These are phyloP conservation scores for Semicossyphus pulcher DNA, from an alignment of 2,113 vertebrate genomes.

Conservation along the genomic window DNA sequence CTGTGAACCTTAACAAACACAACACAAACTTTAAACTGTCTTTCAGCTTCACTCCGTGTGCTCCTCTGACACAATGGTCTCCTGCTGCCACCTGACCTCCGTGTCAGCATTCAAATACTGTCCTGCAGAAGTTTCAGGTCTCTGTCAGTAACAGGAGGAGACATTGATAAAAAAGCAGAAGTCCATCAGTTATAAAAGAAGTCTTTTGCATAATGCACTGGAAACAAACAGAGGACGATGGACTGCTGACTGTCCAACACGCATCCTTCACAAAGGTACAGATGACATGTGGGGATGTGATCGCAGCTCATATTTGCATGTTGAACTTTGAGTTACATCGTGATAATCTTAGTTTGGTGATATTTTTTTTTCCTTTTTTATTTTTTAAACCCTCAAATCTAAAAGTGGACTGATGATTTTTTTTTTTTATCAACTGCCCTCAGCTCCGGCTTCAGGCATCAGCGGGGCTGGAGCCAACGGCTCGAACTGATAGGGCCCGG, in stretches of 20 bases:
- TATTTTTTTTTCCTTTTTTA: no score
- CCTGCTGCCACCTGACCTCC: not conserved
- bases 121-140: not conserved
- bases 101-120: not conserved
- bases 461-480: no score
- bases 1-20: no score
- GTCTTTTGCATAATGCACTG: not conserved
- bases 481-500: no score
- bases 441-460: no score
- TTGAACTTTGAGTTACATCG: not conserved
- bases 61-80: not conserved
- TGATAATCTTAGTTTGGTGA: no score
- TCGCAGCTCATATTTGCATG: not conserved
- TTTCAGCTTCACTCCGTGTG: no score
- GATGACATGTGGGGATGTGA: not conserved
- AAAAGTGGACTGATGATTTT: no score
- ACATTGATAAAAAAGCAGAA: not conserved
- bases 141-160: not conserved
- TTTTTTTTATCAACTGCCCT: no score
- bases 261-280: not conserved
- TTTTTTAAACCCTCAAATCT: no score
- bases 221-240: not conserved
- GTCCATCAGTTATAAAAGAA: not conserved
- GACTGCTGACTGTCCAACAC: not conserved
- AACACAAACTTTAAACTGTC: no score